Base-by-base conservation (phyloP, 2,888 invertebrate genomes). In the Callinectes sapidus region DNA sequence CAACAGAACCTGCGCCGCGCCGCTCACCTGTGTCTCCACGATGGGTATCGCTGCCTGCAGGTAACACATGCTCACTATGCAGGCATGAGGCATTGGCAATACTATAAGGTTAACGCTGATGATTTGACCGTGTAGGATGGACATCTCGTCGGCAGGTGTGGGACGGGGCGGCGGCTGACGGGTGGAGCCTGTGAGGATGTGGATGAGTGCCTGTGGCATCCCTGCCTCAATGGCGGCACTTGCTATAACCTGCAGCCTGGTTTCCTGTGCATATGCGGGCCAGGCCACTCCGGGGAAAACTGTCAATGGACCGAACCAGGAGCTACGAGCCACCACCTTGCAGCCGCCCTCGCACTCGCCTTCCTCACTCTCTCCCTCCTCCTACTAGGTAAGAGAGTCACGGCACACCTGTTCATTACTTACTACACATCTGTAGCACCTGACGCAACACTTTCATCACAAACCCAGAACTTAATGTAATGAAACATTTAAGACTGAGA, bases 191-290 rank as follows among this genome's bases (percentile, higher is more conserved):
- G 85, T 39, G 48, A 89, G 88, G 89, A 92, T 61, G 28, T 92
- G 39, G 66, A 92, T 54, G 88, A 92, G 89, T 92, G 91, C 35
- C 39, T 81, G 55, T 89, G 88, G 89, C 28, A 18, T 14, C 89
- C 91, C 14, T 91, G 91, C 32, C 88, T 91, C 2, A 87, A 88
- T 35, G 91, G 88, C 32, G 91, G 91, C 54, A 35, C 91, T 32
- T 91, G 91, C 88, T 91, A 91, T 55, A 88, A 91, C 91, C 91
- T 92, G 10, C 54, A 42, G n/a, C 91, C 91, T 2, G 91, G 89
- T 8, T 92, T 86, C 89, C 91, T 81, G 81, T 92, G 91, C 61
- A 81, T 92, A 16, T 92, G 91, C 14, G 91, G 91, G 48, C 91
- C 91, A 10, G 89, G 85, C 89, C 89, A 92, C 85, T 6, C 61